These are phyloP conservation scores for Nycticryphes semicollaris DNA, from an alignment of 2,113 vertebrate genomes.

Conservation along the genomic window DNA sequence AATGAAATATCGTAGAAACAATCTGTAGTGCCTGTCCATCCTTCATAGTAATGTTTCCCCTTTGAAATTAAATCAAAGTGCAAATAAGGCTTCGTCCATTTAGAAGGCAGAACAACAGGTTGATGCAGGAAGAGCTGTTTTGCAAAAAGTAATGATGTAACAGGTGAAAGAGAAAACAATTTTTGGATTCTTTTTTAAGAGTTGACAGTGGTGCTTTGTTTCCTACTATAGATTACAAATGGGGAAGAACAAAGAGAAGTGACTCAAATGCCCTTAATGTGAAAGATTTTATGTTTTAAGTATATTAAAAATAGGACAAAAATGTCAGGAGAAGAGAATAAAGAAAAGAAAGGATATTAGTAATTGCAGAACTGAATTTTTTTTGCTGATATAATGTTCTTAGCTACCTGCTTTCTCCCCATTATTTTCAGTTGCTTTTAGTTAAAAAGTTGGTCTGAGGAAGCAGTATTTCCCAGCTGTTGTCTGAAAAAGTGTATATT, in stretches of 20 bases:
- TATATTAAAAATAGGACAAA: background rate
- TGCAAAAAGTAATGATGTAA: conserved; percentile 22
- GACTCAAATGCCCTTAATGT: background rate
- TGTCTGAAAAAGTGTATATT: background rate
- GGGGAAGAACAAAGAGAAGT: background rate
- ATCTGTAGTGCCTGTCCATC: background rate
- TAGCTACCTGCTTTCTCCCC: background rate
- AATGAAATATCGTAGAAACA: background rate
- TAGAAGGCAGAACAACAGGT: conserved; percentile 14
- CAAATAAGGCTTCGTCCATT: background rate
- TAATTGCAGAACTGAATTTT: background rate
- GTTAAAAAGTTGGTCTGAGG: conserved; percentile 45
- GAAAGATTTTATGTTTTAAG: background rate
- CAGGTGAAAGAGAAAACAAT: conserved; percentile 8
- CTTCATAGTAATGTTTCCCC: background rate
- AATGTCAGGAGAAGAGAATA: background rate
- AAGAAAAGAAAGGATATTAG: background rate
- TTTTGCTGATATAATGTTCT: background rate
- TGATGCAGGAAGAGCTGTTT: background rate
- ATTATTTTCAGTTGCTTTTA: background rate
- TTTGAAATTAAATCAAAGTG: conserved; percentile 12
- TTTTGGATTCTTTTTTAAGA: background rate
- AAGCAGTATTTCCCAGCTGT: background rate
- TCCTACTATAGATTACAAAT: background rate
- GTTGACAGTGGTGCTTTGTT: background rate